phyloP scores from a whole-genome alignment of 2,888 invertebrate genomes.

The Drosophila kuntzei region DNA sequence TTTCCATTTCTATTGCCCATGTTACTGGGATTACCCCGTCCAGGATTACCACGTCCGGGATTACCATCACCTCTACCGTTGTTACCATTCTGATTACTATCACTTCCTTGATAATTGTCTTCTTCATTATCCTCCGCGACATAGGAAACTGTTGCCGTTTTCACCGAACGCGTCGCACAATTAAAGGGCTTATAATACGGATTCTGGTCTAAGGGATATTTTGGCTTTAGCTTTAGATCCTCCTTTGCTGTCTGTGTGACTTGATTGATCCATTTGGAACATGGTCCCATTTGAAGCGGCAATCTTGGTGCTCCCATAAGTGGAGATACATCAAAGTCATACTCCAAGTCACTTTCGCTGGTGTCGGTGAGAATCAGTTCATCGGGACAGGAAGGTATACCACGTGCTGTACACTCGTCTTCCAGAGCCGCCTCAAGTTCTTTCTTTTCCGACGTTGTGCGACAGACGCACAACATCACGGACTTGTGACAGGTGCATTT shows the following conservation, averaged over 20 bases:
- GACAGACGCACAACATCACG: constrained; percentile 82
- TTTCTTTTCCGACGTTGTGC: constrained; percentile 83
- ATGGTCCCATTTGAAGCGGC: background rate
- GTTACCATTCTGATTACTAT: background rate
- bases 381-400: constrained; percentile 67
- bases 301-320: background rate
- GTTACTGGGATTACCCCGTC: background rate
- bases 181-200: constrained; percentile 27
- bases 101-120: background rate
- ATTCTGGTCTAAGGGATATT: constrained; percentile 40
- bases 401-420: constrained; percentile 83
- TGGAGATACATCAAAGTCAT: constrained; percentile 90
- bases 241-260: constrained; percentile 2
- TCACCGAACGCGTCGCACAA: background rate
- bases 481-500: constrained; percentile 87
- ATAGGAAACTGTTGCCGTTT: background rate
- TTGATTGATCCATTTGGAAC: background rate
- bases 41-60: background rate
- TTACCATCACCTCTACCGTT: background rate
- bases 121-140: background rate
- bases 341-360: constrained; percentile 87
- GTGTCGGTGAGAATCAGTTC: constrained; percentile 81
- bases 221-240: constrained; percentile 43
- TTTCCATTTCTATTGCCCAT: background rate
- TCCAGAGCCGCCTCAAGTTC: constrained; percentile 86